phyloP scores from a whole-genome alignment of 1,140 invertebrate species.

The Pomacea maculata region DNA sequence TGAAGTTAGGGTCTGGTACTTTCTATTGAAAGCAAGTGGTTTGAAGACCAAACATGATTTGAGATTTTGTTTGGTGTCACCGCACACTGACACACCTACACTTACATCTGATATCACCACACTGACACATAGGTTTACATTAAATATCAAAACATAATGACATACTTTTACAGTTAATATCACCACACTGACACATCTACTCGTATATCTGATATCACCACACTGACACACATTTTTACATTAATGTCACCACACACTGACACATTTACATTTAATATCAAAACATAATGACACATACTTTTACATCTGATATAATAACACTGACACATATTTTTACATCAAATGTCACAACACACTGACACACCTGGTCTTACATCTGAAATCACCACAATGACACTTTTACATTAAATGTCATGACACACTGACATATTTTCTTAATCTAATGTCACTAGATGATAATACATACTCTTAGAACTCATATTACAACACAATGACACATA shows the following conservation, averaged over 20 bases:
- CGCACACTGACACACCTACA: too few species aligned
- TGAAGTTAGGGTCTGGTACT: too few species aligned
- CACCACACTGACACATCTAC: neutral
- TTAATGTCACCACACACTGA: neutral
- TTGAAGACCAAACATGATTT: too few species aligned
- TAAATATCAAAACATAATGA: neutral
- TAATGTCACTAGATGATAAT: too few species aligned
- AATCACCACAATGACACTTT: neutral
- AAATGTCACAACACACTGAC: neutral
- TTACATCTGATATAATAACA: neutral
- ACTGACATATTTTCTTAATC: neutral
- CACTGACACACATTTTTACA: neutral
- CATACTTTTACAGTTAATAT: neutral
- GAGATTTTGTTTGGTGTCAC: too few species aligned
- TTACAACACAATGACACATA: neutral
- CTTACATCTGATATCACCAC: neutral
- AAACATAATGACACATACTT: neutral
- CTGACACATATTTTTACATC: neutral
- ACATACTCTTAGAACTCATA: too few species aligned
- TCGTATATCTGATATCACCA: neutral
- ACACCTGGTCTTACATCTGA: neutral
- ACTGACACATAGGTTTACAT: constrained; percentile 2
- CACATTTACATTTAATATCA: neutral
- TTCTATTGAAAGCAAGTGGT: too few species aligned
- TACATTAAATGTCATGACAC: neutral